Evolutionary conservation across 2,888 invertebrate species (phyloP).

Genomic region (Harpalus rubripes): DNA sequence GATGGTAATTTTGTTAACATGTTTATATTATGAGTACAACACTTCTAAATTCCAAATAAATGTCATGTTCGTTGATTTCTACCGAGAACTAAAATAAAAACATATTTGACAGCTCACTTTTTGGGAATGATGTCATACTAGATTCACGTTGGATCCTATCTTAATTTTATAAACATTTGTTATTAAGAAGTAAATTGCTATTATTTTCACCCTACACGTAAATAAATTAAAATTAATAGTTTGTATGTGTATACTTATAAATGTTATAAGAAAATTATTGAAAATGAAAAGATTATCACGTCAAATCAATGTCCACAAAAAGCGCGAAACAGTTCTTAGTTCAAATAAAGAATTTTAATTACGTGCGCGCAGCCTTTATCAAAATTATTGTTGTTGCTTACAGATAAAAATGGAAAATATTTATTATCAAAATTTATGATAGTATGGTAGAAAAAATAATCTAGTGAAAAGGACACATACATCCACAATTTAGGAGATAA

Average conservation of each 20-base stretch:
- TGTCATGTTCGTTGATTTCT: conserved; percentile 46
- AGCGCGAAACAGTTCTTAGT: conserved; percentile 17
- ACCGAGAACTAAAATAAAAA: conserved; percentile 52
- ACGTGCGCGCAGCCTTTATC: neutral
- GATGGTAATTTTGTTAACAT: conserved; percentile 70
- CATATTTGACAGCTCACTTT: conserved; percentile 63
- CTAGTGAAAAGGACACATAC: neutral
- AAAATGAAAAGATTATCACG: neutral
- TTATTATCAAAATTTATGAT: neutral
- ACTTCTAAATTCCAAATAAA: conserved; percentile 34
- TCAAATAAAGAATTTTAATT: conserved; percentile 22
- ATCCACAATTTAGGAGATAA: conserved; percentile 23
- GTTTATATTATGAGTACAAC: conserved; percentile 41
- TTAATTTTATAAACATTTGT: conserved; percentile 34
- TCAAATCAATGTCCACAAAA: conserved; percentile 24
- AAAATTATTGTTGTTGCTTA: conserved; percentile 5
- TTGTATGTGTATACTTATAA: neutral
- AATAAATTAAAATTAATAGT: neutral
- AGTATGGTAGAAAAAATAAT: neutral
- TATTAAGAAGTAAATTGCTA: neutral
- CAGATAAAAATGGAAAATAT: conserved; percentile 30
- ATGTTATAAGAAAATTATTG: neutral
- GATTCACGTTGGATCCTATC: conserved; percentile 18
- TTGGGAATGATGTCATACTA: conserved; percentile 49
- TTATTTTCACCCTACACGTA: neutral